Conservation (phyloP, 2,113 vertebrate species). For the Motacilla alba region DNA sequence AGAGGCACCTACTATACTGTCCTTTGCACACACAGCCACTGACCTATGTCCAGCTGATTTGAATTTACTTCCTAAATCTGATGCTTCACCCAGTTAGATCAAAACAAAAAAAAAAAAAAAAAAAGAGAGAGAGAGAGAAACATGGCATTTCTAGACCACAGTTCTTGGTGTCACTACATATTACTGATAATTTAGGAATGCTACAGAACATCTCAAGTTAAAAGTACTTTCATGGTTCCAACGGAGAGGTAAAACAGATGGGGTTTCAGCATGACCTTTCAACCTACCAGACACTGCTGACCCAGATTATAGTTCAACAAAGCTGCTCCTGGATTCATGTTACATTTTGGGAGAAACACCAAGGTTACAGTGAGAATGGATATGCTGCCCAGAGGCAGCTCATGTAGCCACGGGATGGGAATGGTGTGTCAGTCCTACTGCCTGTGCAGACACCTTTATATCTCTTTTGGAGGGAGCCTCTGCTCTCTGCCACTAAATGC, state of each 20-base stretch:
- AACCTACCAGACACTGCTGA: slow-evolving; percentile 51
- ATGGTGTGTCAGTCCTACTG: neutral
- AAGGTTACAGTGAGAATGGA: neutral
- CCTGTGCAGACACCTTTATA: neutral
- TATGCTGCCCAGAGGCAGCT: neutral
- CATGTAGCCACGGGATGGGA: neutral
- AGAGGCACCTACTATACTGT: neutral
- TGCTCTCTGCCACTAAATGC: neutral
- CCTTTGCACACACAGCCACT: neutral
- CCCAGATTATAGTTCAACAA: slow-evolving; percentile 49
- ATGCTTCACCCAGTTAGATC: slow-evolving; percentile 3
- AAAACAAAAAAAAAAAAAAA: neutral
- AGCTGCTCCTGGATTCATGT: slow-evolving; percentile 41
- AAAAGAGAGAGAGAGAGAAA: neutral
- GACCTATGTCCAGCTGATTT: slow-evolving; percentile 49
- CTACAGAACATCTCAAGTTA: slow-evolving; percentile 61
- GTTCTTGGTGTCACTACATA: slow-evolving; percentile 68
- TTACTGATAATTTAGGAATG: slow-evolving; percentile 58
- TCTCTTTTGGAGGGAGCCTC: neutral
- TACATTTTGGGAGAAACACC: slow-evolving; percentile 10
- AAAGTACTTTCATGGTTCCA: slow-evolving; percentile 60
- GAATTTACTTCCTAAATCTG: slow-evolving; percentile 52
- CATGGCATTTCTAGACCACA: slow-evolving; percentile 52
- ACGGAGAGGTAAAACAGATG: slow-evolving; percentile 64
- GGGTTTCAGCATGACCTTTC: slow-evolving; percentile 55